Base-by-base conservation (phyloP, 2,113 vertebrate genomes). In the Etia nguti region DNA sequence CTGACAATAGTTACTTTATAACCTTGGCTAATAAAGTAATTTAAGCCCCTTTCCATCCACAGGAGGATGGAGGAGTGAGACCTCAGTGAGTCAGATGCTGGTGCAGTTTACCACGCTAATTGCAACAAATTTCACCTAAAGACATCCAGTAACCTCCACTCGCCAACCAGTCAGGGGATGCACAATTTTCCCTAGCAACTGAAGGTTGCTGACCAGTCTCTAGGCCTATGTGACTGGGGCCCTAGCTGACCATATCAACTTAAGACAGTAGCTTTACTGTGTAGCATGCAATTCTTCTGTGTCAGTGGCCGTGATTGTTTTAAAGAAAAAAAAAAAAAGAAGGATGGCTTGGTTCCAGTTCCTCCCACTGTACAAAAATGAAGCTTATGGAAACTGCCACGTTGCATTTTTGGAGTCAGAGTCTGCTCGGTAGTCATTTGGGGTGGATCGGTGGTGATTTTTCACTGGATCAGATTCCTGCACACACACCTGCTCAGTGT, bases 41-140 rank as follows among this genome's bases (percentile, higher is more conserved):
- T 65, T 65, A n/a, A 65, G 60, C 10, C 2, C 60, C 2, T 65
- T 62, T 36, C 59, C 16, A 36, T 62, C 31, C 60, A 65, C 31
- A 65, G 60, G 60, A 36, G 60, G 31, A 7, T 65, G 59, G 31
- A 62, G 16, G 10, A 36, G 59, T n/a, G 31, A 62, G 31, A 20
- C 29, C 59, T 18, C 29, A 4, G 16, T 36, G 59, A 36, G 31
- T 62, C 18, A 36, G 16, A 12, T 2, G 2, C 18, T 36, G 59
- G 62, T 22, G 34, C 62, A 68, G 34, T 65, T 36, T 36, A 2
- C 31, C 31, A n/a, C 4, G 2, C 60, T 65, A 36, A 36, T 62
- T 0, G 0, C 34, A 12, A 38, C 20, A 36, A 8, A 65, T 65
- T 68, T 68, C 62, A 68, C 34, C 20, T 2, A 5, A 2, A 2